Evolutionary conservation across 1,140 invertebrate genomes (phyloP).

Genomic region (Conopomorpha cramerella): DNA sequence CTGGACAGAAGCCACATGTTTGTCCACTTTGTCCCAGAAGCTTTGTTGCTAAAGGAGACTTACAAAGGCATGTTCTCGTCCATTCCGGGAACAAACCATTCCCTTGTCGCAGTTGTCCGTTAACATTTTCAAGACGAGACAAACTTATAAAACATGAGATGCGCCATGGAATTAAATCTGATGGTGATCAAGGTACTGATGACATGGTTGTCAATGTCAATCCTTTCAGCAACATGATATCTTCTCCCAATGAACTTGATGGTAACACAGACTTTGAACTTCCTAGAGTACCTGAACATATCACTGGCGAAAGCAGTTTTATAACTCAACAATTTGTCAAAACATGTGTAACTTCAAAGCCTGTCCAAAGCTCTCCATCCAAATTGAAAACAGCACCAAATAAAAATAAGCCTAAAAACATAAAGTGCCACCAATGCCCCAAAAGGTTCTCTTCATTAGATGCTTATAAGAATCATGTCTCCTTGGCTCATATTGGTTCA

Average conservation of each 20-base stretch:
- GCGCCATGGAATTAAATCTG: conserved; percentile 41
- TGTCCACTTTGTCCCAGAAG: conserved; percentile 75
- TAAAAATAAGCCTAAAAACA: conserved; percentile 46
- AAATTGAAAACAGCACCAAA: conserved; percentile 25
- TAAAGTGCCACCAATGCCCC: conserved; percentile 58
- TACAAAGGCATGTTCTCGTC: conserved; percentile 70
- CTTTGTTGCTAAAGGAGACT: conserved; percentile 71
- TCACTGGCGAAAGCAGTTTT: conserved; percentile 57
- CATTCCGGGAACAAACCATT: conserved; percentile 75
- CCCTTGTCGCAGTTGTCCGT: conserved; percentile 68
- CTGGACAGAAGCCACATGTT: conserved; percentile 70
- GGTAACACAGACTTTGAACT: conserved; percentile 38
- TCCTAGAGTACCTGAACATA: conserved; percentile 56
- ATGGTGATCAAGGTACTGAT: conserved; percentile 17
- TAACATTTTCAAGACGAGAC: conserved; percentile 68
- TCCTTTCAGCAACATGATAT: conserved; percentile 54
- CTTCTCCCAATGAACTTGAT: conserved; percentile 25
- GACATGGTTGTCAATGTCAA: conserved; percentile 64
- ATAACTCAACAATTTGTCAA: conserved; percentile 37
- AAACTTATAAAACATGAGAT: conserved; percentile 66
- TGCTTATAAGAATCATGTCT: conserved; percentile 52
- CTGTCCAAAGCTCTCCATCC: conserved; percentile 23
- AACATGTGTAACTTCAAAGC: conserved; percentile 30
- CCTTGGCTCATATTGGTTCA: conserved; percentile 44
- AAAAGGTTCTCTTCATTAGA: conserved; percentile 57